A percentile compares a stretch with the other conserved stretches of the same genome.
Evolutionary conservation across 1,140 invertebrate species (phyloP).

Genomic region (Drosophila arizonae): DNA sequence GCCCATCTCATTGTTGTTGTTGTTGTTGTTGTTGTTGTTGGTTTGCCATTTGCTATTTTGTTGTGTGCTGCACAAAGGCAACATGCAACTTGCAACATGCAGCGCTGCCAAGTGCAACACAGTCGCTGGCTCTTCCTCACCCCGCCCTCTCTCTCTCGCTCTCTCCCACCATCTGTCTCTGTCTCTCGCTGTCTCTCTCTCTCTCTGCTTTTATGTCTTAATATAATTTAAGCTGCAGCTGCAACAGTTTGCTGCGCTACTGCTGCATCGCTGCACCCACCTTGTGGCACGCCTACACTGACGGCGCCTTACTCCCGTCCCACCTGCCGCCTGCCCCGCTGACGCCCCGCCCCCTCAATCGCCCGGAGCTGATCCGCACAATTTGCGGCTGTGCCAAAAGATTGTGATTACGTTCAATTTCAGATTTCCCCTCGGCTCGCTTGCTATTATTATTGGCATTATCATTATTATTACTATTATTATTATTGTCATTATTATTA

Average conservation of each 20-base stretch:
- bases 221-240: conserved; percentile 47
- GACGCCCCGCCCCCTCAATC: background rate
- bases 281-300: conserved; percentile 5
- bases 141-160: too few species aligned
- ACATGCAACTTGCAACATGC: too few species aligned
- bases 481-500: background rate
- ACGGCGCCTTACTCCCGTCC: background rate
- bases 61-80: conserved; percentile 6
- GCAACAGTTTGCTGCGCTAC: conserved; percentile 29
- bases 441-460: background rate
- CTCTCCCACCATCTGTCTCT: too few species aligned
- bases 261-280: conserved; percentile 42
- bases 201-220: conserved; percentile 57
- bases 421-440: background rate
- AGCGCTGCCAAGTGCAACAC: too few species aligned
- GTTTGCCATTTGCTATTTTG: conserved; percentile 11
- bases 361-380: conserved; percentile 33
- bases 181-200: background rate
- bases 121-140: too few species aligned
- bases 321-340: background rate
- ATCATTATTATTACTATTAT: background rate
- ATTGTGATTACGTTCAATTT: conserved; percentile 30
- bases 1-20: conserved; percentile 31
- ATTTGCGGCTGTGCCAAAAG: conserved; percentile 32
- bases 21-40: conserved; percentile 22